Evolutionary conservation across 2,888 invertebrate genomes (phyloP), one percentile per base, ranked within the genome.

Genomic region (Halictus quadricinctus): DNA sequence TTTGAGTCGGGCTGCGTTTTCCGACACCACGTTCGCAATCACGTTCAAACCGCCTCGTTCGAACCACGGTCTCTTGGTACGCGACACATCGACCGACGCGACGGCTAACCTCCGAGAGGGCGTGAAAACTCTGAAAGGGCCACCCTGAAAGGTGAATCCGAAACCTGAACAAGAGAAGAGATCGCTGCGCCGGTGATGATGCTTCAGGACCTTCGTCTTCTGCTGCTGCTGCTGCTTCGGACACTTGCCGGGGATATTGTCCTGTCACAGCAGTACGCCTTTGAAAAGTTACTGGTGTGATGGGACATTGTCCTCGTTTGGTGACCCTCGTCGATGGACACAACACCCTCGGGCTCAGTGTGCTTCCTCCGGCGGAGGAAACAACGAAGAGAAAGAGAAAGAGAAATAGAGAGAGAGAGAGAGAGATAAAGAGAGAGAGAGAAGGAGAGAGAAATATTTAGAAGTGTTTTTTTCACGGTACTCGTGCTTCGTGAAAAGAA

Each of bases 191-290:
- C 54, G 54, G 54, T 54, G 54, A 54, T 0, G 54, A 54, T 54
- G 21, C 54, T 2, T 54, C 54, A 3, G 54, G 54, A 54, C 2
- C 50, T 21, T 50, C 21, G 21, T 21, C 54, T 3, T 54, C 50
- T 18, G 50, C 50, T 1, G 10, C 3, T n/a, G 54, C 21, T n/a
- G 1, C 21, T 1, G 2, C 21, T 21, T n/a, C 54, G 79, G 84
- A 95, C 95, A 95, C 95, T 72, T 95, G 96, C 96, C 97, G 96
- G 96, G 97, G 96, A 98, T 98, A 98, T 98, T 98, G 98, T 98
- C 98, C 98, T 98, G 98, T 98, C 98, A 98, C 98, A 98, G 98
- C 98, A 98, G 98, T 98, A 98, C 97, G 96, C 95, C 95, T 96
- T 95, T 94, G 95, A 92, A 95, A 95, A 95, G 94, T 96, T 98